A percentile compares a stretch with the other conserved stretches of the same genome.
These are phyloP conservation scores for Drosophila vallismaia DNA, from an alignment of 2,888 invertebrate genomes.

Conservation along the genomic window DNA sequence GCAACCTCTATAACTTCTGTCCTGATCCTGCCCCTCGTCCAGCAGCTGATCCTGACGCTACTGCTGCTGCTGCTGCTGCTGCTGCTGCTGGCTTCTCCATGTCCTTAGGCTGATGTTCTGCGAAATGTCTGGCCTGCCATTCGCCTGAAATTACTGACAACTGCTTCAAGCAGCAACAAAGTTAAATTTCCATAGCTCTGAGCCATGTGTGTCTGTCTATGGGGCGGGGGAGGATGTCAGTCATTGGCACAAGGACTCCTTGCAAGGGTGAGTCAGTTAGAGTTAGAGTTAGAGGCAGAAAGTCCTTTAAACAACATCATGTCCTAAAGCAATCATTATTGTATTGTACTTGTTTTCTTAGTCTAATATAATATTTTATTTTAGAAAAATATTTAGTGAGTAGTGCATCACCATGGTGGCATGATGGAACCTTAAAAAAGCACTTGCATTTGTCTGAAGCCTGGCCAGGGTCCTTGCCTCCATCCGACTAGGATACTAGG, in stretches of 20 bases:
- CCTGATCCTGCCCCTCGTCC: slow-evolving; percentile 1
- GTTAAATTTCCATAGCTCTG: slow-evolving; percentile 67
- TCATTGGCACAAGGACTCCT: slow-evolving; percentile 71
- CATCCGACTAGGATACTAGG: too few relatives aligned
- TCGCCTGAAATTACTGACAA: slow-evolving; percentile 60
- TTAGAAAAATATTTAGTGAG: too few relatives aligned
- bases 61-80: not conserved
- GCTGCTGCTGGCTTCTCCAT: not conserved
- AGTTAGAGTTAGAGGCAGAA: too few relatives aligned
- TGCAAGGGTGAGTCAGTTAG: slow-evolving; percentile 45
- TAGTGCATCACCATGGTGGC: not conserved
- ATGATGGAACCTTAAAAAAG: not conserved
- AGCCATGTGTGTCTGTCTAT: slow-evolving; percentile 40
- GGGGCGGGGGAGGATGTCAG: slow-evolving; percentile 53
- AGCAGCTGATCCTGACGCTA: not conserved
- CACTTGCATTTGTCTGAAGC: slow-evolving; percentile 42
- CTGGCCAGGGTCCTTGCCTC: slow-evolving; percentile 4
- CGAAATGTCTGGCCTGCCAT: slow-evolving; percentile 38
- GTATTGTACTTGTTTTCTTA: too few relatives aligned
- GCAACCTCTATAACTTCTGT: slow-evolving; percentile 14
- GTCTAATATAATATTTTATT: too few relatives aligned
- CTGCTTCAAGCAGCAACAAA: slow-evolving; percentile 51
- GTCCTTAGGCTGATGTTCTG: slow-evolving; percentile 31
- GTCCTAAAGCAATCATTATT: too few relatives aligned
- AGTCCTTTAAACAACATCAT: too few relatives aligned